Base-by-base conservation (phyloP, 2,797 vertebrate species). In the Allobates femoralis region DNA sequence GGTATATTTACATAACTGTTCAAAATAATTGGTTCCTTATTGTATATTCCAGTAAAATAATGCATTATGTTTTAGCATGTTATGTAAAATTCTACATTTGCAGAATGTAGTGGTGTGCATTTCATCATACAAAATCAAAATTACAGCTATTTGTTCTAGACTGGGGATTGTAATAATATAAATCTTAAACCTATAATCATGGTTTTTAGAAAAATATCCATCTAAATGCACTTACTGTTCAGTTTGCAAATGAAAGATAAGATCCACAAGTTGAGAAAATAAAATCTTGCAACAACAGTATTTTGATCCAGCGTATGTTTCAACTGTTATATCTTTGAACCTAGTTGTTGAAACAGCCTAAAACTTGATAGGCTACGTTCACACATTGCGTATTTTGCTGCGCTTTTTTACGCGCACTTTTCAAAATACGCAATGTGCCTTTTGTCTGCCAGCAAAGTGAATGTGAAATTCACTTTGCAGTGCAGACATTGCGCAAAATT, bases 131-230 rank as follows among this genome's bases (percentile, higher is more conserved):
- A 5, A 50, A 55, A 60, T 83, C 18, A 46, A 83, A 83, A 83
- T 83, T 83, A 83, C 50, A 83, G 30, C 32, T 69, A 83, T 74
- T 83, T 83, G 55, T 83, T 83, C 67, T 60, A 83, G 41, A n/a
- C 53, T 66, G 26, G n/a, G 73, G 73, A 34, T 34, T 77, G n/a
- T 55, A 83, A 74, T 83, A 84, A 84, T 84, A 30, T 74, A 83
- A 74, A 83, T 55, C 34, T 83, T 50, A 71, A 74, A 74, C 32
- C 69, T 74, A 53, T 74, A 83, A 74, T 83, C 46, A 60, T 74
- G n/a, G 23, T 37, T 74, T 37, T 28, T 74, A 55, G 21, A 56
- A 74, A 83, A 7, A 37, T 15, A 12, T 82, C 15, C 23, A 19
- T 73, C 32, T 28, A 58, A 82, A 66, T 81, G 51, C 55, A 74